phyloP scores from a whole-genome alignment of 2,113 vertebrate species.

The Miniopterus natalensis region DNA sequence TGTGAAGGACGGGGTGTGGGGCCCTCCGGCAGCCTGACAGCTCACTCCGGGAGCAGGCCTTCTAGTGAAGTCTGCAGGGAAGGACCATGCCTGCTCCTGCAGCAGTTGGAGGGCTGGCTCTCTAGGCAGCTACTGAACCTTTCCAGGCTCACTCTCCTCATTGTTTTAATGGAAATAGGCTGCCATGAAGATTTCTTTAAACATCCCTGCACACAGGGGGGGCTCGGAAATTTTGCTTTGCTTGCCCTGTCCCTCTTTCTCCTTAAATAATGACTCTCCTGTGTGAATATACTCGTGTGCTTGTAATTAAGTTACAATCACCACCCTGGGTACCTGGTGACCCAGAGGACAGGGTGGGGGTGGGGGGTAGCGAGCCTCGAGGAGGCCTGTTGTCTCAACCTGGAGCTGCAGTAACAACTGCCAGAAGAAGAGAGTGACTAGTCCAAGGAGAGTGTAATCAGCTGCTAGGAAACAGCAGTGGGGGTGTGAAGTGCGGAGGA shows the following conservation, averaged over 20 bases:
- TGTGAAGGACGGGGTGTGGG: too few relatives aligned
- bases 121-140: not conserved
- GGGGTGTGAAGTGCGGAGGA: conserved; percentile 60
- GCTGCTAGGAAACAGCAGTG: conserved; percentile 64
- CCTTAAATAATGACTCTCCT: not conserved
- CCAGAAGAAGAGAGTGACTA: conserved; percentile 34
- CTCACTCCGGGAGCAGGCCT: not conserved
- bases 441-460: conserved; percentile 66
- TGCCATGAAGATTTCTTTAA: not conserved
- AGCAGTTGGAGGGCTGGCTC: too few relatives aligned
- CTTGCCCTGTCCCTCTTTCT: not conserved
- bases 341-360: not conserved
- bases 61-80: not conserved
- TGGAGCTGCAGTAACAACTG: not conserved
- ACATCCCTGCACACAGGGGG: not conserved
- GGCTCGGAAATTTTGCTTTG: not conserved
- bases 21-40: not conserved
- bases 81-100: not conserved
- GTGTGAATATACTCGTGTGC: not conserved
- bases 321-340: accelerated
- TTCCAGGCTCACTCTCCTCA: not conserved
- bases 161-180: not conserved
- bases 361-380: accelerated
- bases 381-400: not conserved
- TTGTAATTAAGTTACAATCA: too few relatives aligned